These are phyloP conservation scores for Plagiodera versicolora DNA, from an alignment of 2,888 invertebrate genomes.

Conservation along the genomic window DNA sequence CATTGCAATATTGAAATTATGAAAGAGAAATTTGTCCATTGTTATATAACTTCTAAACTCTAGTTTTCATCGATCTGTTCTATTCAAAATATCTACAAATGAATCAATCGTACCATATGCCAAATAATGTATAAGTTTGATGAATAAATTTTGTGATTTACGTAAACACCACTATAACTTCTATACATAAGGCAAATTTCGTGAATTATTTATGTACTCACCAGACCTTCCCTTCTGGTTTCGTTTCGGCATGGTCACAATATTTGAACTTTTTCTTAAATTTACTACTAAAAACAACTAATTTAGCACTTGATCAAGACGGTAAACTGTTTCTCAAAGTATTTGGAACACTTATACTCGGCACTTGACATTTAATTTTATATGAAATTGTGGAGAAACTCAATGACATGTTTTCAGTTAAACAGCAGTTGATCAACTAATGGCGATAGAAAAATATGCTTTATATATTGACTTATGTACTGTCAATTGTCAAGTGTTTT, in stretches of 20 bases:
- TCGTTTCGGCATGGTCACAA: constrained; percentile 73
- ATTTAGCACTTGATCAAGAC: constrained; percentile 74
- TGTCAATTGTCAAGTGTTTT: too few species aligned
- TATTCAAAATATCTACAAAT: too few species aligned
- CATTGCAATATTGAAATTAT: too few species aligned
- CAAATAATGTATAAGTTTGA: constrained; percentile 17
- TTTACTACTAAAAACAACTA: constrained; percentile 61
- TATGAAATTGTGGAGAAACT: constrained; percentile 70
- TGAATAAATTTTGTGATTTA: constrained; percentile 7
- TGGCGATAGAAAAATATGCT: too few species aligned
- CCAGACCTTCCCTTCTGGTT: constrained; percentile 75
- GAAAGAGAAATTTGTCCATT: too few species aligned
- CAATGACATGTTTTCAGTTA: constrained; percentile 70
- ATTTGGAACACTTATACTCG: constrained; percentile 71
- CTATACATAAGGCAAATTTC: constrained; percentile 18
- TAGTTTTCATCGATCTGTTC: too few species aligned
- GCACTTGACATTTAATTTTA: constrained; percentile 72
- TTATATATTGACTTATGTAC: too few species aligned
- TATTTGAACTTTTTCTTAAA: constrained; percentile 51
- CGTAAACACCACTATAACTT: constrained; percentile 19
- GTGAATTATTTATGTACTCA: constrained; percentile 50
- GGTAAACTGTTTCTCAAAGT: constrained; percentile 75
- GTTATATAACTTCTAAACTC: too few species aligned
- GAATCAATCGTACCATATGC: constrained; percentile 22
- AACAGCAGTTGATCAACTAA: constrained; percentile 48